A percentile compares a stretch with the other conserved stretches of the same genome.
Evolutionary conservation across 2,113 vertebrate species (phyloP).

Genomic region (Dendrocopos noguchii): DNA sequence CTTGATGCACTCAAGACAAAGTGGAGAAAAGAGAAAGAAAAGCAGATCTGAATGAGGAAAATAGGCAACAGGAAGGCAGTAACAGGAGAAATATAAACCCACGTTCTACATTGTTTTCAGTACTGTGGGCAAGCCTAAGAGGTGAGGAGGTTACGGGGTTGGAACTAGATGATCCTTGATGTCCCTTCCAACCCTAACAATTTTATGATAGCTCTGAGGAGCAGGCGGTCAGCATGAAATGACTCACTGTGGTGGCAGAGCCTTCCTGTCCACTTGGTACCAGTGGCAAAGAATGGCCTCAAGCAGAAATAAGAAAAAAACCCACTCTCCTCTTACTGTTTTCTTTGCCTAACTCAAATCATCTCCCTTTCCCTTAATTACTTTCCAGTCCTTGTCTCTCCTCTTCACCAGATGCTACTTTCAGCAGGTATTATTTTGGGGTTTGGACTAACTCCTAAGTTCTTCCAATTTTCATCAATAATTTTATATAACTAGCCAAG

Average conservation of each 20-base stretch:
- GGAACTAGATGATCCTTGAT: too few relatives aligned
- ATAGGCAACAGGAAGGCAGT: background rate
- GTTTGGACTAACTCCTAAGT: background rate
- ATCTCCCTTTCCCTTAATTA: background rate
- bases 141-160: background rate
- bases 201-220: background rate
- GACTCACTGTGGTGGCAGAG: background rate
- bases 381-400: background rate
- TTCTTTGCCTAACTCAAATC: background rate
- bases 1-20: background rate
- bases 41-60: background rate
- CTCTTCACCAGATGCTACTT: background rate
- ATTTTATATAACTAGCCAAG: conserved; percentile 13
- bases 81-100: background rate
- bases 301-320: background rate
- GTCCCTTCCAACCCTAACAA: too few relatives aligned
- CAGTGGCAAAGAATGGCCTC: background rate
- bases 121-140: background rate
- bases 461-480: conserved; percentile 36
- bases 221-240: background rate
- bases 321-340: background rate
- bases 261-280: background rate
- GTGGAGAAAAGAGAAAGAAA: background rate
- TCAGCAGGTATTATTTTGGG: background rate
- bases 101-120: background rate